These are phyloP conservation scores for Procambarus clarkii DNA, from an alignment of 1,140 invertebrate species.

Conservation along the genomic window DNA sequence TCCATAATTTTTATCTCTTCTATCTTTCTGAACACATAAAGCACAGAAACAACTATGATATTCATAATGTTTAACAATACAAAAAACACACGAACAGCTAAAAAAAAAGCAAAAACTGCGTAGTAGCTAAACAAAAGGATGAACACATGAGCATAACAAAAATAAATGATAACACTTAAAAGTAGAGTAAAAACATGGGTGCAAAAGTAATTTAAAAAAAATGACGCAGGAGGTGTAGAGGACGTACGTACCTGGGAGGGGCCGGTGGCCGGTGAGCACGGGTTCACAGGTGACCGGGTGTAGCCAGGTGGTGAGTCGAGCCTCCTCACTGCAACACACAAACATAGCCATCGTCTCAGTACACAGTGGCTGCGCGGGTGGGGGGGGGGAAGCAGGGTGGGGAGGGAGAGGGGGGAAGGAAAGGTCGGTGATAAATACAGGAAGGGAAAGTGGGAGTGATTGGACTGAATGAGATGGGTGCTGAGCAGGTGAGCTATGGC, in stretches of 20 bases:
- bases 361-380: background rate
- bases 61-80: no score
- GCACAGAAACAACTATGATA: no score
- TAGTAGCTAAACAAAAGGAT: no score
- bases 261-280: conserved; percentile 47
- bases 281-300: conserved; percentile 56
- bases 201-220: background rate
- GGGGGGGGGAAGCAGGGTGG: background rate
- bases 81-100: no score
- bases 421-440: background rate
- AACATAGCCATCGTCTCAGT: conserved; percentile 9
- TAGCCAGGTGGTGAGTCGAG: conserved; percentile 55
- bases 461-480: no score
- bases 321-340: conserved; percentile 60
- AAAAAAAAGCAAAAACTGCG: no score
- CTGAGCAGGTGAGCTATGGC: background rate
- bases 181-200: background rate
- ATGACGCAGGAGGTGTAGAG: background rate
- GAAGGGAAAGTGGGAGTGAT: background rate
- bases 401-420: background rate
- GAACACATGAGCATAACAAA: no score
- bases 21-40: no score
- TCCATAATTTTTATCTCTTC: no score
- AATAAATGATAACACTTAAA: background rate
- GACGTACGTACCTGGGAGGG: conserved; percentile 30